phyloP scores from a whole-genome alignment of 2,888 invertebrate genomes.

The Melanargia galathea region DNA sequence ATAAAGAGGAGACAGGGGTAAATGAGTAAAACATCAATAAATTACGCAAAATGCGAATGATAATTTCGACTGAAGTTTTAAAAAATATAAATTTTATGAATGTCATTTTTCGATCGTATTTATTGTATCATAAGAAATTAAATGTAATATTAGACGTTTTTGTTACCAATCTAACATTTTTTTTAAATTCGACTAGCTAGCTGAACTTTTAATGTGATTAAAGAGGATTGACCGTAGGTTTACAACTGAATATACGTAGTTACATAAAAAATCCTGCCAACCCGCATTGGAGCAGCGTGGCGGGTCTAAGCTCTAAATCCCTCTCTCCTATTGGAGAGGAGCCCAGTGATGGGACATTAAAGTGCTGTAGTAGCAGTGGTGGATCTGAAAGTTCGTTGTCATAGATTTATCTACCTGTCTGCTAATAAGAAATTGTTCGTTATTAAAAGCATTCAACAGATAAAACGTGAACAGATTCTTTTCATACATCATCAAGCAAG shows the following conservation, averaged over 20 bases:
- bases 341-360: too few species aligned
- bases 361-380: too few species aligned
- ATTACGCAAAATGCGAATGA: neutral
- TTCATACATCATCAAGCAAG: conserved; percentile 10
- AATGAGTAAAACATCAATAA: neutral
- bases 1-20: neutral
- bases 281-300: too few species aligned
- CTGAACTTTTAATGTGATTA: neutral
- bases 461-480: neutral
- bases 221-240: too few species aligned
- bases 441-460: neutral
- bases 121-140: neutral
- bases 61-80: too few species aligned
- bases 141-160: neutral
- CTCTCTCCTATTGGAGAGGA: too few species aligned
- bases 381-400: neutral
- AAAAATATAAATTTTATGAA: too few species aligned
- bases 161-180: neutral
- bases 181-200: neutral
- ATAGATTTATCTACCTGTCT: neutral
- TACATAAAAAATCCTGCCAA: too few species aligned
- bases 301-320: too few species aligned
- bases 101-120: too few species aligned
- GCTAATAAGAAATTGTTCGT: neutral
- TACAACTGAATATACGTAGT: too few species aligned